Percentiles rank a stretch among this genome's conserved stretches.
Conservation (phyloP, 2,797 vertebrate genomes). For the Sternarchorhynchus goeldii region DNA sequence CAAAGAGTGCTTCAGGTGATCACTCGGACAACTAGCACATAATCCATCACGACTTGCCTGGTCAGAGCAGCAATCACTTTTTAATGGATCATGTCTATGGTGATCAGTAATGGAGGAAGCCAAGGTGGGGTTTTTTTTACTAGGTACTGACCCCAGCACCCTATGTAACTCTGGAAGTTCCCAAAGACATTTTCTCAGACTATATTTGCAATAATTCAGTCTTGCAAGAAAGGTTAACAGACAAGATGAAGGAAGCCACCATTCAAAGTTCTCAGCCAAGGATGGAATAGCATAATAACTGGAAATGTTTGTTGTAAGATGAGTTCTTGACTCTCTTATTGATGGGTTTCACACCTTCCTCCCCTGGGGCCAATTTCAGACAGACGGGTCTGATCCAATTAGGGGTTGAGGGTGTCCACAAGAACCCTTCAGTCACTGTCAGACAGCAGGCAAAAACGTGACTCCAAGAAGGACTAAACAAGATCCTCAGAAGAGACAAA, state of each 20-base stretch:
- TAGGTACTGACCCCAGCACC: not conserved
- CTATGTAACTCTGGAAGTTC: not conserved
- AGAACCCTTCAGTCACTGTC: slow-evolving; percentile 15
- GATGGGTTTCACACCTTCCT: slow-evolving; percentile 9
- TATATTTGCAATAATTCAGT: slow-evolving; percentile 17
- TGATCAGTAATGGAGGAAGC: not conserved
- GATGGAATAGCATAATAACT: slow-evolving; percentile 39
- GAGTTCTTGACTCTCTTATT: slow-evolving; percentile 17
- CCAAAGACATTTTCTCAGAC: not conserved
- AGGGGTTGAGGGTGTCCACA: slow-evolving; percentile 14
- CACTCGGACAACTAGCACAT: not conserved
- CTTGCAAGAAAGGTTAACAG: slow-evolving; percentile 21
- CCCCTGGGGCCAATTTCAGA: slow-evolving; percentile 31
- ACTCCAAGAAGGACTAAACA: slow-evolving; percentile 9
- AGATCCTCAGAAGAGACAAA: slow-evolving; percentile 29
- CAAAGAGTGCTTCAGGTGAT: slow-evolving; percentile 8
- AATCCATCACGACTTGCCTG: not conserved
- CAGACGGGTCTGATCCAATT: slow-evolving; percentile 22
- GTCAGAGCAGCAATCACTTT: not conserved
- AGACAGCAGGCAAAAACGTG: slow-evolving; percentile 29
- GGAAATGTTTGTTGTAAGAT: slow-evolving; percentile 37
- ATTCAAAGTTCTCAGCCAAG: slow-evolving; percentile 17
- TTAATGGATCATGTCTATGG: not conserved
- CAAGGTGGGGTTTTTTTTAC: slow-evolving; percentile 22
- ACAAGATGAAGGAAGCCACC: not conserved